These are phyloP conservation scores for Oeneis ivallda DNA, from an alignment of 2,888 invertebrate genomes.

Conservation along the genomic window DNA sequence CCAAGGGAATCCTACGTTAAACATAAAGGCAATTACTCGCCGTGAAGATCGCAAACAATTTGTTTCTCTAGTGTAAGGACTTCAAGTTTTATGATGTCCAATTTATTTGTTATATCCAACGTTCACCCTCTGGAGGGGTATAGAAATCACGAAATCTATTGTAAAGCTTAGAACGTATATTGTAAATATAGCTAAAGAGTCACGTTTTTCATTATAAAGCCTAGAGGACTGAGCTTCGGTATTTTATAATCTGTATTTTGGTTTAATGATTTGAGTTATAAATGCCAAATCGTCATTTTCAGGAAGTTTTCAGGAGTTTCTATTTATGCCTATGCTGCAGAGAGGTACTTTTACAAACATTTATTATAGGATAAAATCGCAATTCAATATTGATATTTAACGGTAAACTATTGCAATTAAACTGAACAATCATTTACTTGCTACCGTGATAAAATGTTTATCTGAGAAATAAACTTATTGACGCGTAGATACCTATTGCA, in stretches of 20 bases:
- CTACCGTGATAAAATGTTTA: too few species aligned
- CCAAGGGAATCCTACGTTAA: conserved; percentile 9
- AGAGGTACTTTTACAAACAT: too few species aligned
- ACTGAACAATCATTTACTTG: too few species aligned
- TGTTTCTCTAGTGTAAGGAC: conserved; percentile 15
- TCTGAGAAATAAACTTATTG: too few species aligned
- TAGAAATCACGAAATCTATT: conserved; percentile 20
- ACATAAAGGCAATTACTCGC: conserved; percentile 15
- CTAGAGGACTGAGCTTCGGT: not conserved
- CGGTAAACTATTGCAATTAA: too few species aligned
- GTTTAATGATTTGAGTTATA: too few species aligned
- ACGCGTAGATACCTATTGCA: too few species aligned
- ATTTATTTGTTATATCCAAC: conserved; percentile 22
- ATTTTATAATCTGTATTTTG: not conserved
- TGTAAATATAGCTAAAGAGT: conserved; percentile 7
- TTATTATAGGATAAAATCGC: too few species aligned
- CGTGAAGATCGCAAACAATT: conserved; percentile 15
- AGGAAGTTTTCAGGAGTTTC: too few species aligned
- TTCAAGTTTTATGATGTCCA: conserved; percentile 19
- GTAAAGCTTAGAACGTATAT: conserved; percentile 14
- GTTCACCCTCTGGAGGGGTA: conserved; percentile 13
- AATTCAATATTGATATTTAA: too few species aligned
- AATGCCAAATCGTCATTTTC: too few species aligned
- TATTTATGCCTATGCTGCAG: too few species aligned
- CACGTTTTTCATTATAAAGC: conserved; percentile 21